phyloP scores from a whole-genome alignment of 2,888 invertebrate genomes.

The Drosophila kokeensis region DNA sequence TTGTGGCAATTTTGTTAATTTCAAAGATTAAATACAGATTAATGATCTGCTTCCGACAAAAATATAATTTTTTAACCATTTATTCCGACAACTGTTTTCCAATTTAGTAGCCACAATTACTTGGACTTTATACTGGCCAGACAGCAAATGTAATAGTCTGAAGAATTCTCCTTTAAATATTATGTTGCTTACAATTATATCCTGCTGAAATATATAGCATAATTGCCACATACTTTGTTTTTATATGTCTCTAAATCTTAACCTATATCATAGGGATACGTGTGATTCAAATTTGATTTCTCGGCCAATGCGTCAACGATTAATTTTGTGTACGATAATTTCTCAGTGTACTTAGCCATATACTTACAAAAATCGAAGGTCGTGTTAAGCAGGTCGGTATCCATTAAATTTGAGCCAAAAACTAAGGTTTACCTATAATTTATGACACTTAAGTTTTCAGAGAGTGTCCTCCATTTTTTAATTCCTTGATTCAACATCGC shows the following conservation, averaged over 20 bases:
- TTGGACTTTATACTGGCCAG: conserved; percentile 34
- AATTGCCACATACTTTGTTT: too few species aligned
- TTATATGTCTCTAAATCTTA: neutral
- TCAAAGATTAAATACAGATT: neutral
- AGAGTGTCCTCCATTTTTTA: neutral
- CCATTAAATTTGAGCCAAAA: conserved; percentile 34
- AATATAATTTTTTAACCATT: neutral
- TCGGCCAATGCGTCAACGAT: neutral
- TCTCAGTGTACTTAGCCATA: neutral
- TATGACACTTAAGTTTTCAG: neutral
- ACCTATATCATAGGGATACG: conserved; percentile 38
- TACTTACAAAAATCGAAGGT: conserved; percentile 32
- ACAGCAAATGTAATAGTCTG: conserved; percentile 19
- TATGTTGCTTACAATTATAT: conserved; percentile 17
- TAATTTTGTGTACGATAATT: conserved; percentile 8
- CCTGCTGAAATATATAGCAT: conserved; percentile 18
- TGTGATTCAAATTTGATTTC: conserved; percentile 34
- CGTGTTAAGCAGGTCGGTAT: conserved; percentile 39
- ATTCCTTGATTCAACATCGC: conserved; percentile 1
- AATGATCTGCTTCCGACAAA: neutral
- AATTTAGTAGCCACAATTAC: conserved; percentile 3
- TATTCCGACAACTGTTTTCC: conserved; percentile 9
- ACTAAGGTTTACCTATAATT: conserved; percentile 30
- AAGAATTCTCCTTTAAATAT: conserved; percentile 23
- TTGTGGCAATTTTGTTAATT: neutral